These are phyloP conservation scores for Hydriomena furcata DNA, from an alignment of 2,888 invertebrate genomes.

Conservation along the genomic window DNA sequence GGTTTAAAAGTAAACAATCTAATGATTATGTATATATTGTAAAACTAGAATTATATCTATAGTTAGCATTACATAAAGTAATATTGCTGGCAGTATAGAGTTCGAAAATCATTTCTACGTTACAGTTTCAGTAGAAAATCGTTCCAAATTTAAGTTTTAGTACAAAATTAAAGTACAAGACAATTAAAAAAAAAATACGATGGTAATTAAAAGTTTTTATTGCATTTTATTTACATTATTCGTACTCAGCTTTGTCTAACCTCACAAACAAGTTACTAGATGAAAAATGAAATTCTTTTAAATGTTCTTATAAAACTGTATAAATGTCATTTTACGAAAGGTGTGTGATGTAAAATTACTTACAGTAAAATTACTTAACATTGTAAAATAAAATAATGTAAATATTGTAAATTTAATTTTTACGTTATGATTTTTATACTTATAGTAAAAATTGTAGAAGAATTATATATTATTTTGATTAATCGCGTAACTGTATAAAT, in stretches of 20 bases:
- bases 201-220: too few species aligned
- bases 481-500: slow-evolving; percentile 63
- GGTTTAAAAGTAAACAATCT: slow-evolving; percentile 18
- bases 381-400: slow-evolving; percentile 1
- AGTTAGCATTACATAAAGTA: slow-evolving; percentile 8
- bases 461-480: slow-evolving; percentile 32
- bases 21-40: background rate
- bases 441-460: background rate
- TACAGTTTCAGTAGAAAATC: too few species aligned
- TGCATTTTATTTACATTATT: background rate
- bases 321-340: too few species aligned
- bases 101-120: background rate
- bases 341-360: too few species aligned
- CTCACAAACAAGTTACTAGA: background rate
- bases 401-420: slow-evolving; percentile 4
- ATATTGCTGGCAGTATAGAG: background rate
- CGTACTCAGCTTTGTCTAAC: background rate
- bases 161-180: too few species aligned
- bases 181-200: too few species aligned
- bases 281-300: too few species aligned
- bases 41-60: slow-evolving; percentile 6
- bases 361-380: too few species aligned
- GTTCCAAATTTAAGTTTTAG: too few species aligned
- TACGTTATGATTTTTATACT: background rate
- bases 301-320: too few species aligned